phyloP scores from a whole-genome alignment of 2,113 vertebrate genomes.

The Coreoperca whiteheadi region DNA sequence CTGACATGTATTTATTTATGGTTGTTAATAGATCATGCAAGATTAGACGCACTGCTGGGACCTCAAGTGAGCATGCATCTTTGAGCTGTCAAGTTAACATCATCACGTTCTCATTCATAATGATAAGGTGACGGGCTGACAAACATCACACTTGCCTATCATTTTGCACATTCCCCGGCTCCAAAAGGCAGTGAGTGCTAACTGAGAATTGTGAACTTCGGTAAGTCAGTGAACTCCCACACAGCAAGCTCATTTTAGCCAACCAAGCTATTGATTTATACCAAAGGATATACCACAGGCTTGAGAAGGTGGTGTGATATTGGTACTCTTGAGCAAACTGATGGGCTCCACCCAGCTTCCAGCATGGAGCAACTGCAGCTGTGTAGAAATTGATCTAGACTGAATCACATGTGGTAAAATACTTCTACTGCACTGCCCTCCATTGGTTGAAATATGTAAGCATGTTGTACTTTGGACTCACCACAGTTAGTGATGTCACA shows the following conservation, averaged over 20 bases:
- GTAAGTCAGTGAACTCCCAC: background rate
- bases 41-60: constrained; percentile 2
- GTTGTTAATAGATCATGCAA: background rate
- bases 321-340: background rate
- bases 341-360: background rate
- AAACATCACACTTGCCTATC: constrained; percentile 37
- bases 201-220: background rate
- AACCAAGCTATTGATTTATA: background rate
- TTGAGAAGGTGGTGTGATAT: background rate
- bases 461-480: background rate
- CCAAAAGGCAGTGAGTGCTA: background rate
- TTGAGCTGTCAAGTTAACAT: constrained; percentile 31
- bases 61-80: constrained; percentile 2
- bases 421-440: constrained; percentile 16
- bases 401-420: background rate
- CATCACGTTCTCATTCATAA: constrained; percentile 23
- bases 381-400: background rate
- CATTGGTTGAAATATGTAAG: background rate
- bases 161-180: constrained; percentile 7
- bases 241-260: background rate
- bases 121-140: constrained; percentile 21
- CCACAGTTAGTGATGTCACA: background rate
- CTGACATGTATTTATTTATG: constrained; percentile 20
- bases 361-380: background rate
- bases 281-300: background rate